Evolutionary conservation across 2,888 invertebrate genomes (phyloP), one percentile per base, ranked within the genome.

Genomic region (Lacanobia wlatinum): DNA sequence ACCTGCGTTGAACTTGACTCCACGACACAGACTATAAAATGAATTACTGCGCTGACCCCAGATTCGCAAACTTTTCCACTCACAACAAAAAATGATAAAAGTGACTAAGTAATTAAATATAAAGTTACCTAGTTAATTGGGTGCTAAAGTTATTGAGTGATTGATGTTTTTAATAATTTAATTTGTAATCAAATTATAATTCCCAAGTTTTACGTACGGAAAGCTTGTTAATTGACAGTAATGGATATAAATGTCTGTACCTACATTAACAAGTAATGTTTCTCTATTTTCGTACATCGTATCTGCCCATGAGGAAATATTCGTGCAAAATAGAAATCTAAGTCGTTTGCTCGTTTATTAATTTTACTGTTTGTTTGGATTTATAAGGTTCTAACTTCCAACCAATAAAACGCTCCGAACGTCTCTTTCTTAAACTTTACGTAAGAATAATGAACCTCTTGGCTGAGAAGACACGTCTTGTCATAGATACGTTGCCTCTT

Each of bases 31-130:
- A 59, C 53, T 52, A 69, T 58, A 40, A 68, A 48, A 58, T 23
- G 0, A 53, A 52, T 55, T 50, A 62, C 64, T 67, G 16, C 18
- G 55, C 50, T 67, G 68, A 82, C 68, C 65, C 65, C 9, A 23
- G 40, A 55, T 34, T 59, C 16, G 52, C 52, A 0, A 69, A 72
- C 53, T 66, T 72, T 63, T 82, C 73, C 82, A 78, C n/a, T 6
- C 23, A 34, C 16, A 7, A 28, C n/a, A 23, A 28, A 56, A 10
- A n/a, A 2, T 48, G 6, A 64, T 64, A 18, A 34, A 40, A 48
- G 8, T 9, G 14, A 23, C 1, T 34, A 8, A 43, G 9, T 34
- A 43, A 43, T 58, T 60, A 50, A 73, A 60, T 34, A 73, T 28
- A 40, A 52, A 2, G n/a, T 48, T 34, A 52, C 40, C 18, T 34